These are phyloP conservation scores for Amia ocellicauda DNA, from an alignment of 2,113 vertebrate species.

Conservation along the genomic window DNA sequence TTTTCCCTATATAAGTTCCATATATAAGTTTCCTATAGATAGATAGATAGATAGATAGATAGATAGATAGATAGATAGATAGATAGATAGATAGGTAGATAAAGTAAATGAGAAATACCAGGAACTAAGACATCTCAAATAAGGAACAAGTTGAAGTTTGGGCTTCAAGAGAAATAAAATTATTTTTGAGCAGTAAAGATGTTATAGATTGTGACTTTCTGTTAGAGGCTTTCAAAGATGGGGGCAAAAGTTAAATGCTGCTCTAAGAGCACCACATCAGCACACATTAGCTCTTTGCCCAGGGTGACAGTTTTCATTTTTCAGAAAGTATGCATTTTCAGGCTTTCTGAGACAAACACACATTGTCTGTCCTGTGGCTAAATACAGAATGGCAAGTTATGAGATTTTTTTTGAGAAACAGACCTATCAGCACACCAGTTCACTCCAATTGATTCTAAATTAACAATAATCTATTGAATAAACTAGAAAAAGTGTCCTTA, in stretches of 20 bases:
- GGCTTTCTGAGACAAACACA: neutral
- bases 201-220: slow-evolving; percentile 22
- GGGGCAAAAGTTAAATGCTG: slow-evolving; percentile 32
- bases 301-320: slow-evolving; percentile 35
- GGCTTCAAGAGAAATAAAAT: slow-evolving; percentile 5
- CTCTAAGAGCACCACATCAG: slow-evolving; percentile 13
- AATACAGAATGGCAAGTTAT: slow-evolving; percentile 22
- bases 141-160: too few species aligned
- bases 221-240: slow-evolving; percentile 24
- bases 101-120: too few species aligned
- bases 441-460: neutral
- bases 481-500: too few species aligned
- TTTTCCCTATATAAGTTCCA: too few species aligned
- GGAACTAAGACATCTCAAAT: too few species aligned
- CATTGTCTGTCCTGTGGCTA: slow-evolving; percentile 7
- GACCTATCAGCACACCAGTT: neutral
- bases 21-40: too few species aligned
- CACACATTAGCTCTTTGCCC: slow-evolving; percentile 22
- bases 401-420: slow-evolving; percentile 1
- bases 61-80: too few species aligned
- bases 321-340: neutral
- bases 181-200: neutral
- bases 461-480: too few species aligned
- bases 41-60: too few species aligned
- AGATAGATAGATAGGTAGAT: too few species aligned